phyloP scores from a whole-genome alignment of 1,140 invertebrate genomes.

The Oscheius sp. region DNA sequence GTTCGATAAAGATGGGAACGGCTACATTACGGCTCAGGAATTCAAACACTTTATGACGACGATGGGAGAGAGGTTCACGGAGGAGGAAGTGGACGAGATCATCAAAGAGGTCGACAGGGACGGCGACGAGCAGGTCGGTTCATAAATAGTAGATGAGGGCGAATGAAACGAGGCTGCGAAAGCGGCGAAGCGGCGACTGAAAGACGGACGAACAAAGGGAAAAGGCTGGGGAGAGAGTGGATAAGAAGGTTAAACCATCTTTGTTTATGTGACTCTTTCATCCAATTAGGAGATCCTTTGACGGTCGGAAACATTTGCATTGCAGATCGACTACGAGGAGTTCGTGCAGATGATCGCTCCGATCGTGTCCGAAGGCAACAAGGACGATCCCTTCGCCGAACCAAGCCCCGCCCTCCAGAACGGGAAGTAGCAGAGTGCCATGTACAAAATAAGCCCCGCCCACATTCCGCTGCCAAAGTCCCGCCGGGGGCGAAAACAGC shows the following conservation, averaged over 20 bases:
- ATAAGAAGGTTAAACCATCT: neutral
- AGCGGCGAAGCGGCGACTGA: neutral
- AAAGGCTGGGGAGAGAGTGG: neutral
- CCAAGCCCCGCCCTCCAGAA: conserved; percentile 15
- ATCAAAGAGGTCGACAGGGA: conserved; percentile 60
- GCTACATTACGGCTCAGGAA: conserved; percentile 59
- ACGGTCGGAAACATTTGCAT: conserved; percentile 2
- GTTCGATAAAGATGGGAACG: conserved; percentile 61
- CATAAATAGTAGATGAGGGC: conserved; percentile 2
- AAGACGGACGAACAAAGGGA: neutral
- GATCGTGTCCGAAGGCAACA: conserved; percentile 56
- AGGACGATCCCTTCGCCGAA: conserved; percentile 51
- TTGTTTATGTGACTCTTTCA: neutral
- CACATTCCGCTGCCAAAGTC: neutral
- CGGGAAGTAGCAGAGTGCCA: neutral
- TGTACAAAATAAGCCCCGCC: neutral
- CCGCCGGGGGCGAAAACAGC: neutral
- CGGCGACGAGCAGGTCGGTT: conserved; percentile 55
- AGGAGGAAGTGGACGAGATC: conserved; percentile 60
- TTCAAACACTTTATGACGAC: conserved; percentile 61
- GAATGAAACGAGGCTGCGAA: neutral
- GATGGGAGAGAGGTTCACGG: conserved; percentile 61
- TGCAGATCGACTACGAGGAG: conserved; percentile 60
- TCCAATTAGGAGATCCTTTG: neutral
- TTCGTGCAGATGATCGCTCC: conserved; percentile 59